Evolutionary conservation across 92 coral and sea anemone genomes (phyloP).

Genomic region (Epizoanthus stellaris): DNA sequence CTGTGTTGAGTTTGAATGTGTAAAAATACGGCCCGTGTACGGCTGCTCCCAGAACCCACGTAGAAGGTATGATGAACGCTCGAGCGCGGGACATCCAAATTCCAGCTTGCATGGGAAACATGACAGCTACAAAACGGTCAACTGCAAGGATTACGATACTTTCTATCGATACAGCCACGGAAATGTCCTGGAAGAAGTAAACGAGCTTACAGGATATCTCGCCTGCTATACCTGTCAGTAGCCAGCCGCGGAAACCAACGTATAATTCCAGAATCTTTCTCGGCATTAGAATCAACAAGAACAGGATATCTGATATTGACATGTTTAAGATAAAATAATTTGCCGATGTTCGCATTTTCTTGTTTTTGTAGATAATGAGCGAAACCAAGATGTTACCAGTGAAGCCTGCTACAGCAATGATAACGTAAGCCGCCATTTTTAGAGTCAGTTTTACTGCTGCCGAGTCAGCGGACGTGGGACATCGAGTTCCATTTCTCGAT

Average conservation of each 20-base stretch:
- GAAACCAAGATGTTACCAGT: slow-evolving; percentile 56
- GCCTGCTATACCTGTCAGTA: slow-evolving; percentile 54
- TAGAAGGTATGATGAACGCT: slow-evolving; percentile 42
- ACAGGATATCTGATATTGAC: slow-evolving; percentile 69
- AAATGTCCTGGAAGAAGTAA: slow-evolving; percentile 53
- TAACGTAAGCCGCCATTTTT: slow-evolving; percentile 12
- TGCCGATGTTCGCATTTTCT: slow-evolving; percentile 61
- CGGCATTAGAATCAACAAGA: slow-evolving; percentile 52
- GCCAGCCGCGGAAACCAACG: slow-evolving; percentile 48
- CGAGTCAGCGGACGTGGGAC: background rate
- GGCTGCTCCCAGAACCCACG: slow-evolving; percentile 61
- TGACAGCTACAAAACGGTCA: slow-evolving; percentile 69
- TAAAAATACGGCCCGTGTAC: slow-evolving; percentile 51
- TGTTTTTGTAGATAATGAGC: slow-evolving; percentile 50
- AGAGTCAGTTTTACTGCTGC: slow-evolving; percentile 8
- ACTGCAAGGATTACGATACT: slow-evolving; percentile 65
- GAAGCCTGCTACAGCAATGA: slow-evolving; percentile 17
- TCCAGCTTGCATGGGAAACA: slow-evolving; percentile 69
- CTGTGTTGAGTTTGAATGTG: slow-evolving; percentile 30
- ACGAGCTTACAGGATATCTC: slow-evolving; percentile 60
- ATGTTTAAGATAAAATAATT: slow-evolving; percentile 70
- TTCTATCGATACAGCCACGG: slow-evolving; percentile 56
- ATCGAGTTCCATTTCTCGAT: background rate
- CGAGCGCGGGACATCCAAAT: slow-evolving; percentile 32
- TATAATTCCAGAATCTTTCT: slow-evolving; percentile 46